Base-by-base conservation (phyloP, 2,113 vertebrate genomes). In the Benitochromis conjunctus region DNA sequence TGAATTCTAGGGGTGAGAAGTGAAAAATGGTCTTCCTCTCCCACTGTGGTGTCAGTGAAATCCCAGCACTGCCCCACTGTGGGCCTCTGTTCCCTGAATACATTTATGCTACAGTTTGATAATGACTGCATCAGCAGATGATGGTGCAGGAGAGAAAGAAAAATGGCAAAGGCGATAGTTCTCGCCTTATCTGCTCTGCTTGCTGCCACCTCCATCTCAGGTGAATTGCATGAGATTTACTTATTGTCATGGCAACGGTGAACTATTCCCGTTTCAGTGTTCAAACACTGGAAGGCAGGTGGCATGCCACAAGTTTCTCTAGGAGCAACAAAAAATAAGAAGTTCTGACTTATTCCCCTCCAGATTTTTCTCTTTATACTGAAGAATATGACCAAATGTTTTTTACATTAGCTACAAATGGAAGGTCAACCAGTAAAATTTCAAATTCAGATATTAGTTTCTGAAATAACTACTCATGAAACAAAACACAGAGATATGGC, bases 161-260 rank as follows among this genome's bases (percentile, higher is more conserved):
- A 79, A 21, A 82, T n/a, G 19, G 71, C 71, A 84, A 66, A 81
- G 62, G 26, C 4, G 6, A 76, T 55, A 69, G 78, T 79, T 81
- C 24, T 79, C 8, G 1, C 16, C 71, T 55, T 43, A 46, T 87
- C 69, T 41, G 48, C 83, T 80, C 8, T 4, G 26, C 66, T 56
- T n/a, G 71, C 56, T 81, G 79, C 58, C 80, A 81, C 64, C 57
- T 81, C 56, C 1, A 18, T 82, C 82, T 83, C 84, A 64, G 79
- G 86, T 85, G 86, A 46, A 82, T 46, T 79, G 71, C 31, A 21
- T 66, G 62, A 62, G 80, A 92, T 88, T 85, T 83, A 66, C 53
- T 74, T 57, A 86, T 87, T 80, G 84, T 82, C 88, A 90, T 88
- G 85, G 83, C 71, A 84, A 91, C 62, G 1, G 21, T 41, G 29